Conservation (phyloP, 2,888 invertebrate genomes). For the Asteroscopus sphinx region DNA sequence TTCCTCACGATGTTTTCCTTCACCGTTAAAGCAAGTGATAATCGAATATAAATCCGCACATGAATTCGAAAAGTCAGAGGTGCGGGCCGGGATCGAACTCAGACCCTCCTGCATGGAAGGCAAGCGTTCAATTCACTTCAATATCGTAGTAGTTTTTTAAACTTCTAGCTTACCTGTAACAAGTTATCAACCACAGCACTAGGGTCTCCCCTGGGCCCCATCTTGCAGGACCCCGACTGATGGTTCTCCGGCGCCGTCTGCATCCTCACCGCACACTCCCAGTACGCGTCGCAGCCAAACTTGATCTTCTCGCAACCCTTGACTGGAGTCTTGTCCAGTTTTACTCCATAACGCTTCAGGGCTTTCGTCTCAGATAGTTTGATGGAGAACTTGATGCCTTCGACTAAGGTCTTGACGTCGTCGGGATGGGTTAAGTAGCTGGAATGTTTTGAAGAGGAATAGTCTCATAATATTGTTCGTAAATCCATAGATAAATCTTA, state of each 20-base stretch:
- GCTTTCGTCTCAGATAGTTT: slow-evolving; percentile 92
- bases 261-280: slow-evolving; percentile 94
- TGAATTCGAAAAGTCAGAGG: too few relatives aligned
- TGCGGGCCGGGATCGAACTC: too few relatives aligned
- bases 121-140: too few relatives aligned
- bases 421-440: slow-evolving; percentile 93
- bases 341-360: slow-evolving; percentile 91
- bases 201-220: slow-evolving; percentile 93
- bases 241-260: slow-evolving; percentile 95
- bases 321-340: slow-evolving; percentile 93
- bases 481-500: too few relatives aligned
- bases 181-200: slow-evolving; percentile 93
- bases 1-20: too few relatives aligned
- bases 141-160: too few relatives aligned
- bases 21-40: too few relatives aligned
- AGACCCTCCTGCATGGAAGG: too few relatives aligned
- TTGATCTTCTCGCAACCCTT: slow-evolving; percentile 93
- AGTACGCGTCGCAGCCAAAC: slow-evolving; percentile 94
- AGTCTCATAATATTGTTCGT: too few relatives aligned
- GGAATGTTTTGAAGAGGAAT: slow-evolving; percentile 35
- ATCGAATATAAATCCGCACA: too few relatives aligned
- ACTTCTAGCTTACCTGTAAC: slow-evolving; percentile 80
- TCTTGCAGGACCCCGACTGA: slow-evolving; percentile 95
- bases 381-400: slow-evolving; percentile 95
- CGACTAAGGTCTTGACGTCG: slow-evolving; percentile 94